Conservation (phyloP, 2,797 vertebrate genomes). For the Pelobates cultripes region DNA sequence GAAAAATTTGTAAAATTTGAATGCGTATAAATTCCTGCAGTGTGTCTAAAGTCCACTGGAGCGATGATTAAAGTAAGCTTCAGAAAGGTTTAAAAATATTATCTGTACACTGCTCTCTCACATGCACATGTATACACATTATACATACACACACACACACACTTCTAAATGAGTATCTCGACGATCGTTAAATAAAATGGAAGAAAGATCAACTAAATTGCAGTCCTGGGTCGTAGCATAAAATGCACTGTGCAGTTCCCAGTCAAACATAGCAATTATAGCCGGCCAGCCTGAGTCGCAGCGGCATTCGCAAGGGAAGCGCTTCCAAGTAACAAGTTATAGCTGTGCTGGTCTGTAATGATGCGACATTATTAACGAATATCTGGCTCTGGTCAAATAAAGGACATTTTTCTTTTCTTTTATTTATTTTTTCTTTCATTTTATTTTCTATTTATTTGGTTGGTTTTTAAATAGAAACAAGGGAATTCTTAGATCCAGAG, state of each 20-base stretch:
- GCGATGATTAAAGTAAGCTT: too few species aligned
- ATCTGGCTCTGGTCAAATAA: constrained; percentile 48
- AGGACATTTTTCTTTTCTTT: constrained; percentile 31
- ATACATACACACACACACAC: neutral
- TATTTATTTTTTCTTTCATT: neutral
- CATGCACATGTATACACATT: neutral
- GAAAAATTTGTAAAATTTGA: too few species aligned
- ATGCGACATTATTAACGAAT: constrained; percentile 55
- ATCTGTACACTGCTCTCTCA: too few species aligned
- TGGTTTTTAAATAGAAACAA: constrained; percentile 49
- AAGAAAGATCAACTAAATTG: constrained; percentile 45
- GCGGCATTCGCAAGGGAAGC: neutral
- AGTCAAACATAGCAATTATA: constrained; percentile 55
- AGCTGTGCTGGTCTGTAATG: constrained; percentile 51
- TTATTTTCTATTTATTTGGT: neutral
- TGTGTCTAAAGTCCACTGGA: too few species aligned
- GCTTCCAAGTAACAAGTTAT: constrained; percentile 36
- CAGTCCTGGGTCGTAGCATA: constrained; percentile 42
- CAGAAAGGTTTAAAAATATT: too few species aligned
- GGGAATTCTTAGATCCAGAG: constrained; percentile 41
- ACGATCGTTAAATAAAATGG: constrained; percentile 52
- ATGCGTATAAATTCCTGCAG: too few species aligned
- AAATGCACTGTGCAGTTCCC: constrained; percentile 49
- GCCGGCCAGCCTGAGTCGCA: constrained; percentile 14
- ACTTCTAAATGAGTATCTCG: neutral